Conservation (phyloP, 92 coral and sea anemone genomes). For the Siderastrea radians region DNA sequence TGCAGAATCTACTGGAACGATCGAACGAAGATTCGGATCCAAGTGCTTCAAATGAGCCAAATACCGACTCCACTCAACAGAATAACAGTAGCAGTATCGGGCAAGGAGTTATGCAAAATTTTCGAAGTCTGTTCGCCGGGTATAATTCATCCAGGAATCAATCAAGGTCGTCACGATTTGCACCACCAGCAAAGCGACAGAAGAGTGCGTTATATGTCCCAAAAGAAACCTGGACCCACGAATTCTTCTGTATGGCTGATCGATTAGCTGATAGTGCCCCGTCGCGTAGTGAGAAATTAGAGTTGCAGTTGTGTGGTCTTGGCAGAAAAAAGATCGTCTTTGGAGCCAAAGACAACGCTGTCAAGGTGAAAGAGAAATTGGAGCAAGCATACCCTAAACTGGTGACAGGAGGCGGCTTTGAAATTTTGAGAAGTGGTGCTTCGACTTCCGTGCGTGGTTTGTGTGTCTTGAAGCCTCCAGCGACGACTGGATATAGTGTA, state of each 20-base stretch:
- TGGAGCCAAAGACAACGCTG: constrained; percentile 29
- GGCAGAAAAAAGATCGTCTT: constrained; percentile 44
- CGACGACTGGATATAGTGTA: constrained; percentile 54
- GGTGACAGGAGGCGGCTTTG: constrained; percentile 43
- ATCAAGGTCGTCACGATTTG: constrained; percentile 16
- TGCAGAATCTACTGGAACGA: constrained; percentile 14
- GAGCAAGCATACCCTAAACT: constrained; percentile 44
- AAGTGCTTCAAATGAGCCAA: constrained; percentile 24
- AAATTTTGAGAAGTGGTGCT: constrained; percentile 50
- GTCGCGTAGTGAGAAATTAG: constrained; percentile 27
- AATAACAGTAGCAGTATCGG: constrained; percentile 20
- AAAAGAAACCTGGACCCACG: constrained; percentile 53
- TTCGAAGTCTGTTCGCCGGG: constrained; percentile 34
- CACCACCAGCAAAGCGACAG: constrained; percentile 30
- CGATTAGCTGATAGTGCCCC: constrained; percentile 27
- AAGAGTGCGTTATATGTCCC: constrained; percentile 36
- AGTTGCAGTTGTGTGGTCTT: constrained; percentile 45
- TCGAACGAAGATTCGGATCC: constrained; percentile 4
- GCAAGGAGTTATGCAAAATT: constrained; percentile 35
- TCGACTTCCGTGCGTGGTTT: constrained; percentile 42
- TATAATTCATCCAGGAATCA: constrained; percentile 38
- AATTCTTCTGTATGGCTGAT: constrained; percentile 42
- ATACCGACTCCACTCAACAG: constrained; percentile 13
- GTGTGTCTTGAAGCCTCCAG: constrained; percentile 49
- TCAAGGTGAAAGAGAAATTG: constrained; percentile 15